These are phyloP conservation scores for Periophthalmus magnuspinnatus DNA, from an alignment of 2,797 vertebrate species.

Conservation along the genomic window DNA sequence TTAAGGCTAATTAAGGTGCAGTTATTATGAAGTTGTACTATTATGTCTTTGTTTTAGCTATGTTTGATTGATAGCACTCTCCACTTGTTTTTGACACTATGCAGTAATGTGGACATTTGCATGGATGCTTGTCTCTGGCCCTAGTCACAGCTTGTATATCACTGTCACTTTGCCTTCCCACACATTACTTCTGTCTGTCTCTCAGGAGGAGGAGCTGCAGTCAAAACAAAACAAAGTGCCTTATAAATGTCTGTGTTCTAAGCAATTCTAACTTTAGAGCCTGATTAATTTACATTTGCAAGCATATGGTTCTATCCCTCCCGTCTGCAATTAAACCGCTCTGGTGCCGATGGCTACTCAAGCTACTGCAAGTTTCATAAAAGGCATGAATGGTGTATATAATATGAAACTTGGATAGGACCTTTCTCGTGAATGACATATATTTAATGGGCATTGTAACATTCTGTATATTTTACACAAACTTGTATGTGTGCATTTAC, in stretches of 20 bases:
- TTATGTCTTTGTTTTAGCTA: constrained; percentile 31
- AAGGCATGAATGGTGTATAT: too few relatives aligned
- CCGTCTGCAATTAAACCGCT: too few relatives aligned
- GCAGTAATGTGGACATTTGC: constrained; percentile 32
- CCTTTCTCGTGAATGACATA: too few relatives aligned
- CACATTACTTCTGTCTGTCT: constrained; percentile 2
- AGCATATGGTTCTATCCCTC: too few relatives aligned
- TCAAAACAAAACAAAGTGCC: constrained; percentile 3
- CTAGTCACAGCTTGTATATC: constrained; percentile 25
- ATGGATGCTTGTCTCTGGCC: constrained; percentile 27
- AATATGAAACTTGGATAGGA: too few relatives aligned
- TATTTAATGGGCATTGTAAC: not conserved
- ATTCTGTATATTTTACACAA: not conserved
- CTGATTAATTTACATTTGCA: too few relatives aligned
- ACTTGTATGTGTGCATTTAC: not conserved
- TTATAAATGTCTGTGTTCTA: constrained; percentile 1
- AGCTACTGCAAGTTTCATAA: too few relatives aligned
- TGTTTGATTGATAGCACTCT: constrained; percentile 44
- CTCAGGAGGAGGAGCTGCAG: not conserved
- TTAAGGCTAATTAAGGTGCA: not conserved
- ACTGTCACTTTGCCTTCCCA: constrained; percentile 22
- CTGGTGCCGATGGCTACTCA: not conserved
- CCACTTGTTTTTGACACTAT: constrained; percentile 10
- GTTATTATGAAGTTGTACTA: not conserved
- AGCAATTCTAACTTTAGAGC: not conserved